phyloP scores from a whole-genome alignment of 1,140 invertebrate genomes.

The Dolichoris vasculosae region DNA sequence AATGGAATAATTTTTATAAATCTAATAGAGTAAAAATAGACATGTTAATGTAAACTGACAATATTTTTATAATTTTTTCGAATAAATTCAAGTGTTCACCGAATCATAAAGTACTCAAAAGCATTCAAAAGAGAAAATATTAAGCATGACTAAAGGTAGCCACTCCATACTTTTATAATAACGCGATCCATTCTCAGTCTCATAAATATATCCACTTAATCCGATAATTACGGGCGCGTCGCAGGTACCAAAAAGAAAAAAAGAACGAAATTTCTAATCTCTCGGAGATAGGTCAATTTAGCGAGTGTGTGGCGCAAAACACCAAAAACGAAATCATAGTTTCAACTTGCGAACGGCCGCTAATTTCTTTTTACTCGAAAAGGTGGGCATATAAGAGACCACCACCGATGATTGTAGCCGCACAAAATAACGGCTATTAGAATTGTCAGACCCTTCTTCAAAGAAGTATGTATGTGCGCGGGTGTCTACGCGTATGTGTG shows the following conservation, averaged over 20 bases:
- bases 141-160: not conserved
- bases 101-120: not conserved
- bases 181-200: not conserved
- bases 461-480: conserved; percentile 43
- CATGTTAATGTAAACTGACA: no score
- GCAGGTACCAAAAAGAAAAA: conserved; percentile 3
- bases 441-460: conserved; percentile 59
- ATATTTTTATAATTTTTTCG: no score
- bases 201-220: conserved; percentile 52
- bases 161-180: not conserved
- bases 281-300: conserved; percentile 44
- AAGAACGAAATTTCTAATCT: not conserved
- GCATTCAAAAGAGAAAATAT: not conserved
- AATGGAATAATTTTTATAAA: no score
- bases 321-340: conserved; percentile 43
- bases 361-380: conserved; percentile 2
- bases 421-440: conserved; percentile 64
- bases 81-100: no score
- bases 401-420: conserved; percentile 43
- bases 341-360: not conserved
- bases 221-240: conserved; percentile 44
- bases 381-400: conserved; percentile 27
- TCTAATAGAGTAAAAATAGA: no score
- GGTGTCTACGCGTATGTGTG: not conserved
- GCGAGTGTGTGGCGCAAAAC: not conserved